These are phyloP conservation scores for Yponomeuta plumbellus DNA, from an alignment of 2,888 invertebrate species.

Conservation along the genomic window DNA sequence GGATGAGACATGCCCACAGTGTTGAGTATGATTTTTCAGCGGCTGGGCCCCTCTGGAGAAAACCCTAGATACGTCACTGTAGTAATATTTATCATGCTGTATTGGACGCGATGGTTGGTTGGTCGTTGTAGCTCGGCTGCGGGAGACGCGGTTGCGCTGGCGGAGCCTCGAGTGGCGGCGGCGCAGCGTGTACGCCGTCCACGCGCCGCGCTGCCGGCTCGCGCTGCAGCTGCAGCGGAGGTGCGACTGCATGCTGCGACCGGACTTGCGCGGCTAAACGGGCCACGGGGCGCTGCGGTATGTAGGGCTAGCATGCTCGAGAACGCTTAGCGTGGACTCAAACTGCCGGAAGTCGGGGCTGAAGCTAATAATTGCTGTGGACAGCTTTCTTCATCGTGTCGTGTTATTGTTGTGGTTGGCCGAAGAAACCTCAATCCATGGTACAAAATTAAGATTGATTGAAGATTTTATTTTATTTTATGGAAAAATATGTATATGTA, in stretches of 20 bases:
- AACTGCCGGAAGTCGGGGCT: too few species aligned
- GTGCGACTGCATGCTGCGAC: conserved; percentile 52
- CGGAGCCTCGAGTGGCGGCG: conserved; percentile 44
- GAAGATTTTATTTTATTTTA: too few species aligned
- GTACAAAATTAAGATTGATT: too few species aligned
- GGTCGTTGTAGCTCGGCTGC: conserved; percentile 41
- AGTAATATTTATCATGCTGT: not conserved
- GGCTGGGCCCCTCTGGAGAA: too few species aligned
- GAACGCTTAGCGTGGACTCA: not conserved
- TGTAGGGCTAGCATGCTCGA: not conserved
- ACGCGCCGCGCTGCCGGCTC: conserved; percentile 57
- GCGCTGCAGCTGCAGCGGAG: conserved; percentile 38
- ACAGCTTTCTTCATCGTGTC: too few species aligned
- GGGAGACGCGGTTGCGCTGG: conserved; percentile 36
- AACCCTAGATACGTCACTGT: too few species aligned
- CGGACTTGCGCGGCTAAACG: not conserved
- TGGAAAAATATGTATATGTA: too few species aligned
- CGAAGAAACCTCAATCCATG: too few species aligned
- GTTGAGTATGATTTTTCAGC: too few species aligned
- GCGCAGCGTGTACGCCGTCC: conserved; percentile 41
- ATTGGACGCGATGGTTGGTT: not conserved
- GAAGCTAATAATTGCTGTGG: too few species aligned
- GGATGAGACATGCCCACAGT: too few species aligned
- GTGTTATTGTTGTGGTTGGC: too few species aligned
- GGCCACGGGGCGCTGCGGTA: not conserved